Percentiles rank a stretch among this genome's conserved stretches.
Evolutionary conservation across 2,113 vertebrate genomes (phyloP).

Genomic region (Castor canadensis): DNA sequence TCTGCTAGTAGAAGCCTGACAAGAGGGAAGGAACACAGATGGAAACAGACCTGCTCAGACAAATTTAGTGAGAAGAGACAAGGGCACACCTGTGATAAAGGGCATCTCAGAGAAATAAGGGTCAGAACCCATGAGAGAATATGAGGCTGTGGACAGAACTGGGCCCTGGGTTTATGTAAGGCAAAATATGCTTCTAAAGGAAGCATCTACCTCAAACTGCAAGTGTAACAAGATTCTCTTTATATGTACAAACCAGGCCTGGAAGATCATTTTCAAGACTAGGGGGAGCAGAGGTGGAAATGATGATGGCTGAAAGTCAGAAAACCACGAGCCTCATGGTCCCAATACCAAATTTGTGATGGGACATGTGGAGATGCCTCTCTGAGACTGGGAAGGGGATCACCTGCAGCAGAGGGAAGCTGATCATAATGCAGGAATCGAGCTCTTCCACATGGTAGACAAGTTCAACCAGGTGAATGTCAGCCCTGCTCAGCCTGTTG

Average conservation of each 20-base stretch:
- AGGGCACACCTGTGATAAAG: accelerated
- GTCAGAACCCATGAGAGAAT: not conserved
- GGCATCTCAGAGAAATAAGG: not conserved
- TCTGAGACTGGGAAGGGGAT: not conserved
- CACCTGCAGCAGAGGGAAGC: slow-evolving; percentile 84
- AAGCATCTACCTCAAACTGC: too few species aligned
- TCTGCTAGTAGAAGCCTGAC: not conserved
- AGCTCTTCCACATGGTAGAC: slow-evolving; percentile 90
- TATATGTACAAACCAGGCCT: too few species aligned
- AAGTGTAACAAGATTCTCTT: too few species aligned
- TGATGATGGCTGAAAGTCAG: too few species aligned
- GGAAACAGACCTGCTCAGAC: not conserved
- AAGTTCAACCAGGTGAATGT: slow-evolving; percentile 87
- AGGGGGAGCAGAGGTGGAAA: too few species aligned
- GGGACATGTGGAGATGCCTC: not conserved
- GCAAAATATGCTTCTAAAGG: too few species aligned
- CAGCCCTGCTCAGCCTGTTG: not conserved
- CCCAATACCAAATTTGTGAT: not conserved
- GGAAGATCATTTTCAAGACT: too few species aligned
- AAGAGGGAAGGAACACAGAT: not conserved
- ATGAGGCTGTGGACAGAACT: accelerated
- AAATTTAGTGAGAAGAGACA: accelerated
- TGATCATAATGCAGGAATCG: slow-evolving; percentile 79
- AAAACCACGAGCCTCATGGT: too few species aligned
- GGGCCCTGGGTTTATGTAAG: not conserved